These are phyloP conservation scores for Rhagium mordax DNA, from an alignment of 2,888 invertebrate genomes.

Conservation along the genomic window DNA sequence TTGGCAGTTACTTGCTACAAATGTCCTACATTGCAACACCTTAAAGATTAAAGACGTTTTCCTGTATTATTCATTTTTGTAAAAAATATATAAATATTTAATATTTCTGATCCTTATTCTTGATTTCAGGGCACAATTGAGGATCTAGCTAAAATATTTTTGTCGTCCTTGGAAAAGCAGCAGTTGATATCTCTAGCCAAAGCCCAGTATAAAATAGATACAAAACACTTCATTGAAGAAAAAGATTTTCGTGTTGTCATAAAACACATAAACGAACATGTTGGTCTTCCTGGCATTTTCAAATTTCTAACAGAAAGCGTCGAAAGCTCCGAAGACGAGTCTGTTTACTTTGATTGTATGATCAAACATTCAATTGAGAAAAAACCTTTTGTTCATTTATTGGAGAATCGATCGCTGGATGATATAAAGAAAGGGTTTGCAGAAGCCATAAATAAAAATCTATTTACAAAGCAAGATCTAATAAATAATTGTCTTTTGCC, in stretches of 20 bases:
- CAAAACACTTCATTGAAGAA: slow-evolving; percentile 41
- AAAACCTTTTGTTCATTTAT: slow-evolving; percentile 34
- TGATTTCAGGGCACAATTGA: slow-evolving; percentile 33
- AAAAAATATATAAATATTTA: too few relatives aligned
- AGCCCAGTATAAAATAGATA: slow-evolving; percentile 36
- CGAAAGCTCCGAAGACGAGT: slow-evolving; percentile 34
- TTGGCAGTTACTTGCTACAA: too few relatives aligned
- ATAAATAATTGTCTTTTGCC: slow-evolving; percentile 50
- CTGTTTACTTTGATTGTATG: slow-evolving; percentile 40
- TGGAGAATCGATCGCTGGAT: slow-evolving; percentile 43
- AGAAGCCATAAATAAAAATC: slow-evolving; percentile 44
- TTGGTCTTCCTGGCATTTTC: slow-evolving; percentile 29
- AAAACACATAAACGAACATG: slow-evolving; percentile 38
- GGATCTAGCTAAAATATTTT: slow-evolving; percentile 41
- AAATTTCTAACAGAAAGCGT: slow-evolving; percentile 37
- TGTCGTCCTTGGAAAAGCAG: slow-evolving; percentile 40
- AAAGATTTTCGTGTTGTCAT: slow-evolving; percentile 31
- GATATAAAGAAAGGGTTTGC: slow-evolving; percentile 47
- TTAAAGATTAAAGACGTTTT: too few relatives aligned
- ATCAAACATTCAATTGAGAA: slow-evolving; percentile 43
- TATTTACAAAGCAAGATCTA: slow-evolving; percentile 46
- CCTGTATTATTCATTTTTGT: too few relatives aligned
- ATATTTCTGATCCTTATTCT: not conserved
- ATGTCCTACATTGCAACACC: too few relatives aligned
- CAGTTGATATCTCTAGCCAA: slow-evolving; percentile 40